Conservation (phyloP, 2,888 invertebrate genomes). For the Apamea monoglypha region DNA sequence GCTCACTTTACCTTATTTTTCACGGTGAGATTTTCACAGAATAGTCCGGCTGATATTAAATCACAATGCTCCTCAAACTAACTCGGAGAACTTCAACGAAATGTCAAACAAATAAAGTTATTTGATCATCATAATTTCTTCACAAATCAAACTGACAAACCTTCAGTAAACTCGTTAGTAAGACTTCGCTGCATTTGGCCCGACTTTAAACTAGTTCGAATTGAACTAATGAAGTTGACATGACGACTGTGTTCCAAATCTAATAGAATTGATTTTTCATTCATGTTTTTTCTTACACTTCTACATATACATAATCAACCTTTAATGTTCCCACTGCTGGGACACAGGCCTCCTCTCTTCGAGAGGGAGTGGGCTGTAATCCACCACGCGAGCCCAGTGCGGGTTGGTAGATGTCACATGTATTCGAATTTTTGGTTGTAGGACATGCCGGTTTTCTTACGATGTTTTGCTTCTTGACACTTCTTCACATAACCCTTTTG, state of each 20-base stretch:
- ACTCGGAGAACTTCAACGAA: neutral
- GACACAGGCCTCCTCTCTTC: no score
- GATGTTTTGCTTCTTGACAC: no score
- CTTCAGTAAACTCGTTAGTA: constrained; percentile 45
- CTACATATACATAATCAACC: neutral
- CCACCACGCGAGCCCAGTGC: no score
- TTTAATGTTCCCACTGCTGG: no score
- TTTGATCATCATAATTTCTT: constrained; percentile 43
- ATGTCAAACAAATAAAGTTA: constrained; percentile 24
- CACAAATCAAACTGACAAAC: constrained; percentile 57
- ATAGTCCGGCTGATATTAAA: neutral
- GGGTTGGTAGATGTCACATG: no score
- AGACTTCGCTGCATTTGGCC: constrained; percentile 43
- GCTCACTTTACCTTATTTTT: neutral
- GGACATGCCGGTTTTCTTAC: no score
- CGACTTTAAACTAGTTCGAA: constrained; percentile 48
- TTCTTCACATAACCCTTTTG: no score
- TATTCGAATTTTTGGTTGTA: no score
- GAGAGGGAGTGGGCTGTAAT: no score
- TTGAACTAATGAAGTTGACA: constrained; percentile 46
- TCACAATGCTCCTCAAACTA: constrained; percentile 6
- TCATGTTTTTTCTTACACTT: neutral
- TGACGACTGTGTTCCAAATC: constrained; percentile 20
- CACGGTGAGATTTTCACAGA: neutral
- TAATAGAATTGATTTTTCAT: neutral